A percentile compares a stretch with the other conserved stretches of the same genome.
Conservation (phyloP, 2,797 vertebrate species). For the Phrynocephalus vlangalii region DNA sequence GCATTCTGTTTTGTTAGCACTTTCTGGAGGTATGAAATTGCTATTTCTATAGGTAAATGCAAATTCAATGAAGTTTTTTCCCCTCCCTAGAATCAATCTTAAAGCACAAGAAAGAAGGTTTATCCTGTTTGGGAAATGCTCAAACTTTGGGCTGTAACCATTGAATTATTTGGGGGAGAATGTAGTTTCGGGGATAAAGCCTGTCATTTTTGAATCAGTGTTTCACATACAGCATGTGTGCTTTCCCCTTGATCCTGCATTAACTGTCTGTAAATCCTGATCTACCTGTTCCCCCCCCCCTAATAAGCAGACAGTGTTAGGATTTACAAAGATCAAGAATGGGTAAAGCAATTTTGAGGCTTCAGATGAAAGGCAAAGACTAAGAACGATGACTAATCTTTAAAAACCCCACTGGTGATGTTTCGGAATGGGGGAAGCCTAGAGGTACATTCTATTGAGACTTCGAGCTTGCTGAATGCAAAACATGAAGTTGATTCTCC, state of each 20-base stretch:
- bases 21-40: not conserved
- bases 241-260: not conserved
- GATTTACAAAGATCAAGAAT: slow-evolving; percentile 39
- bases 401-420: not conserved
- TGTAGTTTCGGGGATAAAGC: not conserved
- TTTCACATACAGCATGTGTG: not conserved
- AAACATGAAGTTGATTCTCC: slow-evolving; percentile 13
- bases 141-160: not conserved
- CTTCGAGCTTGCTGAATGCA: not conserved
- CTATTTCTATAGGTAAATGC: not conserved
- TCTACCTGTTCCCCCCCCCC: not conserved
- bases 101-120: not conserved
- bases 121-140: not conserved
- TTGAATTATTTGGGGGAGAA: not conserved
- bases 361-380: slow-evolving; percentile 15
- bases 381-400: slow-evolving; percentile 18
- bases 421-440: not conserved
- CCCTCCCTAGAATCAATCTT: not conserved
- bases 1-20: not conserved
- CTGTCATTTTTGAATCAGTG: not conserved
- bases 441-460: not conserved
- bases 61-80: not conserved
- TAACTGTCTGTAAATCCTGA: slow-evolving; percentile 2
- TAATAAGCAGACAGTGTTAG: slow-evolving; percentile 18
- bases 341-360: slow-evolving; percentile 48